A percentile compares a stretch with the other conserved stretches of the same genome.
Conservation (phyloP, 64 coral and sea anemone genomes). For the Hydrozoanthus tunicans region DNA sequence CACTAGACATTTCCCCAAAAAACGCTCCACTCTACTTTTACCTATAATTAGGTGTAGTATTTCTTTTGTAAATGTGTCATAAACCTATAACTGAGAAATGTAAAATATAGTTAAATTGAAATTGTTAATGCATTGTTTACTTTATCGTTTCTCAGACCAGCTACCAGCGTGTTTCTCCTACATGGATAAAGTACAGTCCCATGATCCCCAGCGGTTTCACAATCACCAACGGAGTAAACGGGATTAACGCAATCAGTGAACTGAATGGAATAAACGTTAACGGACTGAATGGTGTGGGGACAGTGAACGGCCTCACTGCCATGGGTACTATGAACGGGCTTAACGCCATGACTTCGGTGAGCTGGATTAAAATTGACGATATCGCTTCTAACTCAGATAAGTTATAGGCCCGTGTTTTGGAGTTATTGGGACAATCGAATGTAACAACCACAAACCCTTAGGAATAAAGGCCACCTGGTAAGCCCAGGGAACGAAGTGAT, state of each 20-base stretch:
- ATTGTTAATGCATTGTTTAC: too few relatives aligned
- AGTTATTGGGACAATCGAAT: too few relatives aligned
- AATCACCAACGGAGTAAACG: constrained; percentile 82
- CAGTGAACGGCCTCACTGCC: constrained; percentile 67
- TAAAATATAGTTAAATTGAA: too few relatives aligned
- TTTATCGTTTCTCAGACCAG: constrained; percentile 55
- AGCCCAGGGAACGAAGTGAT: too few relatives aligned
- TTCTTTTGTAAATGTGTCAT: too few relatives aligned
- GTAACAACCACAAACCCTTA: too few relatives aligned
- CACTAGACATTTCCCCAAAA: not conserved
- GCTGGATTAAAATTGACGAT: not conserved
- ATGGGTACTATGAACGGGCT: constrained; percentile 75
- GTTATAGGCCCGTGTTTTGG: not conserved
- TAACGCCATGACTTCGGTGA: constrained; percentile 77
- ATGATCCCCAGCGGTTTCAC: constrained; percentile 90
- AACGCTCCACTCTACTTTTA: too few relatives aligned
- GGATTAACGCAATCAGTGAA: constrained; percentile 81
- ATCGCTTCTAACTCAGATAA: not conserved
- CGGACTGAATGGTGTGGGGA: constrained; percentile 71
- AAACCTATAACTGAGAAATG: too few relatives aligned
- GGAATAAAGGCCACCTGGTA: too few relatives aligned
- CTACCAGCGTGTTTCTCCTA: constrained; percentile 93
- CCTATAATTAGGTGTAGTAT: too few relatives aligned
- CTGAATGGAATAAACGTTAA: constrained; percentile 87
- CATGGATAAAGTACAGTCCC: constrained; percentile 99